Percentiles rank a stretch among this genome's conserved stretches.
Conservation (phyloP, 2,797 vertebrate species). For the Pagetopsis macropterus region DNA sequence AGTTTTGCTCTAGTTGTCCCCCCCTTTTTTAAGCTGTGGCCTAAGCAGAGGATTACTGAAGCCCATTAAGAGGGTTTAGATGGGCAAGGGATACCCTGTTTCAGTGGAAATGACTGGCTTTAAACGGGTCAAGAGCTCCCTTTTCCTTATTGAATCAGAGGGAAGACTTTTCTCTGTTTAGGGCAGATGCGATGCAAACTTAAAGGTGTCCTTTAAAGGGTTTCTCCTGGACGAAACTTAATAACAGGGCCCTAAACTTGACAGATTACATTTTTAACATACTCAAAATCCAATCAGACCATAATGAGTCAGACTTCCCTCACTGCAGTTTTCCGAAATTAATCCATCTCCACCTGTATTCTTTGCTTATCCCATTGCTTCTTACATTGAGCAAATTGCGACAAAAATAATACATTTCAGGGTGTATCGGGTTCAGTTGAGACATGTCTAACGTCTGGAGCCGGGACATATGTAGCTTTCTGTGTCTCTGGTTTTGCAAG, state of each 20-base stretch:
- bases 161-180: not conserved
- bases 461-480: not conserved
- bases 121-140: not conserved
- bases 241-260: not conserved
- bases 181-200: not conserved
- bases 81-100: conserved; percentile 14
- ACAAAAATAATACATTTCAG: conserved; percentile 7
- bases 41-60: conserved; percentile 73
- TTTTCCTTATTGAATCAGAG: not conserved
- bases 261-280: not conserved
- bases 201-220: not conserved
- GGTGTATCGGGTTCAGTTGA: conserved; percentile 32
- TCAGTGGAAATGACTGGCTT: conserved; percentile 6
- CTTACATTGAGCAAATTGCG: not conserved
- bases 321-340: not conserved
- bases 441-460: conserved; percentile 14
- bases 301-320: not conserved
- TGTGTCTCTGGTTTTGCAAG: conserved; percentile 11
- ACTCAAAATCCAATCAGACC: not conserved
- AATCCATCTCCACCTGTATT: conserved; percentile 16
- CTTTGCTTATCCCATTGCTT: not conserved
- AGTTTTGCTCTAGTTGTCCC: conserved; percentile 58
- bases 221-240: not conserved
- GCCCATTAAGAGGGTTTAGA: conserved; percentile 50
- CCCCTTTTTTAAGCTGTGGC: conserved; percentile 44